Percentiles rank a stretch among this genome's conserved stretches.
phyloP scores from a whole-genome alignment of 2,113 vertebrate species.

The Tylochromis polylepis region DNA sequence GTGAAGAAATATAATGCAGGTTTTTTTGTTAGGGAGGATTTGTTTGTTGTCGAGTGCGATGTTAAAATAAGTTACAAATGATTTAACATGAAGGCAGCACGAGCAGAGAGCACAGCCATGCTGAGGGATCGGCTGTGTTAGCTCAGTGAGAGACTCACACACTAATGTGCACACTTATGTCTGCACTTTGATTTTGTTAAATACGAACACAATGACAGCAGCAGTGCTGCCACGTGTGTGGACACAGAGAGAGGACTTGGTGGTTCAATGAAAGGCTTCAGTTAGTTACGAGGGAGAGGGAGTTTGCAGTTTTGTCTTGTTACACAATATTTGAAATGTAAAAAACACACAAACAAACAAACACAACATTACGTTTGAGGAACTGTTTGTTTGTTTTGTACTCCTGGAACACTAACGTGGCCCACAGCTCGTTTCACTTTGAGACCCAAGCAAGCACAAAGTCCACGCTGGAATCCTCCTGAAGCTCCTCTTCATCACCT shows the following conservation, averaged over 20 bases:
- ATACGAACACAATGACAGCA: rapidly evolving
- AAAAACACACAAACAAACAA: no score
- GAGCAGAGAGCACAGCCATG: not conserved
- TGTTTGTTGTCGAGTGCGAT: no score
- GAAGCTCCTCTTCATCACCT: not conserved
- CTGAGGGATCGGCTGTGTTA: not conserved
- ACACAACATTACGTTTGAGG: not conserved
- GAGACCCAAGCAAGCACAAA: not conserved
- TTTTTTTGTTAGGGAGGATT: not conserved
- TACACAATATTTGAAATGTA: not conserved
- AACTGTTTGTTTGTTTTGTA: not conserved
- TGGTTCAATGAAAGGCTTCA: rapidly evolving
- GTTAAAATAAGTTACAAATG: not conserved
- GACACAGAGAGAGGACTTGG: not conserved
- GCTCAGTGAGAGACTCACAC: not conserved
- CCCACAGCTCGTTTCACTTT: not conserved
- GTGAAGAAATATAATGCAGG: not conserved
- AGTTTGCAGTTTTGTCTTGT: not conserved
- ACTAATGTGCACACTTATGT: rapidly evolving
- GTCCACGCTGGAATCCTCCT: not conserved
- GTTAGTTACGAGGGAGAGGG: not conserved
- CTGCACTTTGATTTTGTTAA: not conserved
- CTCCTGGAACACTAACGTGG: not conserved
- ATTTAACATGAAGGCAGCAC: not conserved
- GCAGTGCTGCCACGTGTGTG: not conserved